Conservation (phyloP, 2,113 vertebrate genomes). For the Anhinga rufa region DNA sequence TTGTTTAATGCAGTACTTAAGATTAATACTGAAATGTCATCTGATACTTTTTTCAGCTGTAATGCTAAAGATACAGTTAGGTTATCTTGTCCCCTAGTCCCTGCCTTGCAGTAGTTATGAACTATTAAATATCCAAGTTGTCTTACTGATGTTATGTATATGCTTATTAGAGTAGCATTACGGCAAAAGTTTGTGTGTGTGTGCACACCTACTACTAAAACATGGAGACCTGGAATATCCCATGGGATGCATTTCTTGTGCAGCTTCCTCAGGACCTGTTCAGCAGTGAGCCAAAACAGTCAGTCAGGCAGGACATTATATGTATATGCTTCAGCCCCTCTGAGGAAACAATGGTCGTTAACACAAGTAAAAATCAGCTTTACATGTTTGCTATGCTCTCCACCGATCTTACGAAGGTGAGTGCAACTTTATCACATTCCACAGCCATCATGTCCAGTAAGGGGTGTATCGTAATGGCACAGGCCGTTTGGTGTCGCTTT, state of each 20-base stretch:
- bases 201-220: neutral
- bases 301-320: constrained; percentile 76
- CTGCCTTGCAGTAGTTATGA: neutral
- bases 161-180: neutral
- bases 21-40: neutral
- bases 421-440: neutral
- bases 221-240: neutral
- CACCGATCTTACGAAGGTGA: constrained; percentile 70
- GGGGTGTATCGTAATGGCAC: neutral
- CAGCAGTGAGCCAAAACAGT: constrained; percentile 68
- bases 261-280: constrained; percentile 84
- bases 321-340: constrained; percentile 89
- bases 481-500: neutral
- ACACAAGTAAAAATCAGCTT: constrained; percentile 84
- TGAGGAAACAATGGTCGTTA: constrained; percentile 80
- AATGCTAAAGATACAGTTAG: neutral
- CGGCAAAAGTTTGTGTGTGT: neutral
- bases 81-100: neutral
- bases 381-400: constrained; percentile 81
- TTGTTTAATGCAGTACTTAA: neutral
- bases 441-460: neutral
- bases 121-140: neutral
- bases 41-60: neutral
- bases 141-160: neutral
- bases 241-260: neutral